Base-by-base conservation (phyloP, 2,888 invertebrate genomes). In the Eristalinus aeneus region DNA sequence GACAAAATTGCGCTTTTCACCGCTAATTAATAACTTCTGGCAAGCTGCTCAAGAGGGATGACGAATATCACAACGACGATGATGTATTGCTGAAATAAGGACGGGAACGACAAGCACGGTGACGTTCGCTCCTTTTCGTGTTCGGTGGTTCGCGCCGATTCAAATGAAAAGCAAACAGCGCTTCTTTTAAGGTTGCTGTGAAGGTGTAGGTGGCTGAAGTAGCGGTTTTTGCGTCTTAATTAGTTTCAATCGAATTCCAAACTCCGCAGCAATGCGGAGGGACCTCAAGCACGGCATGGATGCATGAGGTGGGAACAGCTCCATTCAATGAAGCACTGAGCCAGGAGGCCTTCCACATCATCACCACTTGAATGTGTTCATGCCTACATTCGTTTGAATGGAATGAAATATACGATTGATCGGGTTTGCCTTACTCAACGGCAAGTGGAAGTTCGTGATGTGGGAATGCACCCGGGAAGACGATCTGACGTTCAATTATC, bases 11-110 rank as follows among this genome's bases (percentile, higher is more conserved):
- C 78, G 65, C 86, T 86, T 82, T 86, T 82, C 77, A 82, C 86
- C 82, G 82, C 82, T 86, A 86, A 86, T 86, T 86, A 86, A 73
- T 86, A 82, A 86, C 86, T 82, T 82, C 86, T 82, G 68, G 61
- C 63, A 72, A 58, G 78, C 74, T 78, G 77, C 77, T 82, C 77
- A 78, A 74, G 73, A 39, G 74, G 73, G 75, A 68, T 84, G 68
- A 69, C 22, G 63, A 73, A 31, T 63, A 46, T 58, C 11, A 67
- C 22, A 53, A 39, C 20, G 23, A 27, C 39, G 32, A 74, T 65
- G 46, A 36, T 39, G 74, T 58, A 58, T 27, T 64, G 73, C 2
- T 56, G 56, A 10, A 39, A 39, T 16, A 20, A 4, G 1, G 10
- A 46, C 20, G 39, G 65, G 53, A 56, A 68, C 71, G 71, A 67